Percentiles rank a stretch among this genome's conserved stretches.
Evolutionary conservation across 2,888 invertebrate species (phyloP).

Genomic region (Diarsia mendica): DNA sequence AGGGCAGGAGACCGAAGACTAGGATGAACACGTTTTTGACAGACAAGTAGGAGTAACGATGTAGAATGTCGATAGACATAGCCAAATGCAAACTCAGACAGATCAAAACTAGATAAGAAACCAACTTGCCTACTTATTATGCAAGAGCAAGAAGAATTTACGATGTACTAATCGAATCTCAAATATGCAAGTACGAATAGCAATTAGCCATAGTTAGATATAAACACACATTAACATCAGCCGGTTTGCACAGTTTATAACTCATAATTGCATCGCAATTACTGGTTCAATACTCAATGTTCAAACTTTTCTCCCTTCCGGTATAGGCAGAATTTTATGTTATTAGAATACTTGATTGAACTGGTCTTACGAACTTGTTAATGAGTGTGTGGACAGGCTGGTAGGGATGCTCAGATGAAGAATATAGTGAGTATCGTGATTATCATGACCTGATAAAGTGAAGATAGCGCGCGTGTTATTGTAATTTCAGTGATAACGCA

Average conservation of each 20-base stretch:
- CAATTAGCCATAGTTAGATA: conserved; percentile 23
- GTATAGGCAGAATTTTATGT: conserved; percentile 14
- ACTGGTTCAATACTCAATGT: background rate
- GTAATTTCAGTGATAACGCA: background rate
- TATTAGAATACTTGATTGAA: conserved; percentile 15
- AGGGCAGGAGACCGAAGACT: background rate
- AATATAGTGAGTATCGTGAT: conserved; percentile 13
- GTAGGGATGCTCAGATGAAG: background rate
- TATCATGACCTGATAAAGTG: conserved; percentile 23
- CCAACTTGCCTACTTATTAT: conserved; percentile 1
- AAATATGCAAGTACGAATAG: conserved; percentile 28
- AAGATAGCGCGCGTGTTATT: background rate
- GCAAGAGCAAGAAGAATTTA: conserved; percentile 17
- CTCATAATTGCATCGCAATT: conserved; percentile 43
- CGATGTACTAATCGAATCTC: conserved; percentile 5
- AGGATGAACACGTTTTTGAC: background rate
- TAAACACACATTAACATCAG: conserved; percentile 10
- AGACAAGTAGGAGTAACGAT: background rate
- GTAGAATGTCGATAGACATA: background rate
- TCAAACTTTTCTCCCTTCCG: conserved; percentile 27
- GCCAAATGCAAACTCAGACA: background rate
- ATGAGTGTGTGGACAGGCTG: background rate
- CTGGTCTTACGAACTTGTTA: conserved; percentile 5
- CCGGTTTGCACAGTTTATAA: conserved; percentile 38
- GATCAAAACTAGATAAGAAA: background rate